Base-by-base conservation (phyloP, 2,113 vertebrate species). In the Paramormyrops kingsleyae region DNA sequence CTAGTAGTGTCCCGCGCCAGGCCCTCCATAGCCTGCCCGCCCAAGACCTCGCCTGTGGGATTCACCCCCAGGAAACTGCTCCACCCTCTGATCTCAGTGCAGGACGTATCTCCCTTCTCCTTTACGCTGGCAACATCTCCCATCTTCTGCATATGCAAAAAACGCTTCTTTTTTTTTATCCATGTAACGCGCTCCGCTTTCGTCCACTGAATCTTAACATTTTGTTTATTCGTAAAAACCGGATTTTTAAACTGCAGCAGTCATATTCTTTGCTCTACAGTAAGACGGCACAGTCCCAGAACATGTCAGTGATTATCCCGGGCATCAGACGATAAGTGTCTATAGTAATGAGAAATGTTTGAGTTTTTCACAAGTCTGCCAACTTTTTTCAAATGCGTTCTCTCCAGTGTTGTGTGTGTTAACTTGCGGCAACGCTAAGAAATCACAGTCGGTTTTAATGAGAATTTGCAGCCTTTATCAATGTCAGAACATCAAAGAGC, bases 401-500 rank as follows among this genome's bases (percentile, higher is more conserved):
- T 50, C 24, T 86, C 42, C 77, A 19, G 31, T 24, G 44, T 42
- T 47, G 21, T 84, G 42, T 84, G 44, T 84, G 83, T 84, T 84
- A 44, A 47, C 83, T 84, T n/a, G 39, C 3, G 2, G n/a, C 19
- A 24, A 5, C 12, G 87, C 56, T 70, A 66, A 88, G 35, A 88
- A 44, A 53, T 50, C 49, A 87, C 27, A 47, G 85, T 49, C 8
- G 84, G 47, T 47, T 88, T 88, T 88, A 62, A 39, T 62, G 56
- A 62, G 87, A 39, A 88, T 66, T 52, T 52, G 46, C 84, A 66
- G n/a, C 39, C 56, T 88, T 62, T 44, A 44, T 88, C 59, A 52
- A 27, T 53, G 85, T 70, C 59, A 88, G 70, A 44, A 53, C 59
- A 88, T 88, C 42, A 88, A 19, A 47, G 56, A 88, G 42, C 42